Evolutionary conservation across 2,113 vertebrate species (phyloP), one percentile per base, ranked within the genome.

Genomic region (Elgaria multicarinata): DNA sequence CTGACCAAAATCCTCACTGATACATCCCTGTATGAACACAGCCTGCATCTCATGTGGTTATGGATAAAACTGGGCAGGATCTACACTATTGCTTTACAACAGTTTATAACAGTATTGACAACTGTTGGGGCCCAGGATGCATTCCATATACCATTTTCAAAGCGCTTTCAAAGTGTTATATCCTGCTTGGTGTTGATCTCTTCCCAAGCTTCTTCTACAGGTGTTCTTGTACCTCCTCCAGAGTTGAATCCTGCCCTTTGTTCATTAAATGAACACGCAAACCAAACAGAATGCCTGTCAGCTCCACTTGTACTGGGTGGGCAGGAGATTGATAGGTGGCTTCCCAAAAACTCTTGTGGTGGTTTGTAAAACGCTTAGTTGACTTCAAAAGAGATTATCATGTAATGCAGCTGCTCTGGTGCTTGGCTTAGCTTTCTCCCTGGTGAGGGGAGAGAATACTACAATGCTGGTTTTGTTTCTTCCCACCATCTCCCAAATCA

Each of bases 41-140:
- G 36, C 0, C 6, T 31, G 0, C 12, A n/a, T 0, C 55, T 44
- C n/a, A 16, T 13, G 24, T 80, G 2, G 13, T n/a, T 0, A 0
- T 0, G 58, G 36, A 26, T 20, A 75, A n/a, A n/a, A n/a, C n/a
- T n/a, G n/a, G n/a, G n/a, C n/a, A n/a, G n/a, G n/a, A n/a, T n/a
- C n/a, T n/a, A n/a, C n/a, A n/a, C n/a, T n/a, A n/a, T n/a, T n/a
- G n/a, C n/a, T n/a, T n/a, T n/a, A n/a, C n/a, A n/a, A n/a, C n/a
- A n/a, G n/a, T n/a, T n/a, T n/a, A n/a, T n/a, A n/a, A n/a, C n/a
- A n/a, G n/a, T n/a, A n/a, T n/a, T n/a, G n/a, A n/a, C n/a, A n/a
- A n/a, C n/a, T n/a, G n/a, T n/a, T n/a, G n/a, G n/a, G n/a, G n/a
- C n/a, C n/a, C n/a, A n/a, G n/a, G n/a, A n/a, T n/a, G n/a, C n/a